phyloP scores from a whole-genome alignment of 2,797 vertebrate genomes.

The Orientallactaga sibirica region DNA sequence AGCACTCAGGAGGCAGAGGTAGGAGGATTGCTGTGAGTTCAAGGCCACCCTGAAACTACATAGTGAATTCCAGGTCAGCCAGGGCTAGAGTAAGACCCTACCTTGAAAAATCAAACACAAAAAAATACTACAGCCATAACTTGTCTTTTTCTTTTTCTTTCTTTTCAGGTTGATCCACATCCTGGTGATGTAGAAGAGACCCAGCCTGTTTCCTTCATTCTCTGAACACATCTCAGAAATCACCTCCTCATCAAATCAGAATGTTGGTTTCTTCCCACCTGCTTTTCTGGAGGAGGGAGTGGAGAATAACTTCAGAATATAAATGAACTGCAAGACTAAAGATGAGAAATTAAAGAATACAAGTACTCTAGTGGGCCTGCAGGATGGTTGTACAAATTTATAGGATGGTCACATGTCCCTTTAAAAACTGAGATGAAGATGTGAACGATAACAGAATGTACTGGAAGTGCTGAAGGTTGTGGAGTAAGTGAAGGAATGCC shows the following conservation, averaged over 20 bases:
- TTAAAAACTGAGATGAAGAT: background rate
- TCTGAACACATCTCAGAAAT: conserved; percentile 79
- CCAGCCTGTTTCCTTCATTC: conserved; percentile 85
- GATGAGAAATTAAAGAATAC: conserved; percentile 50
- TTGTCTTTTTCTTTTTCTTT: background rate
- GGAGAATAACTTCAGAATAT: background rate
- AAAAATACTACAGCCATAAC: background rate
- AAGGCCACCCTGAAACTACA: no score
- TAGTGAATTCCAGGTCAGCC: no score
- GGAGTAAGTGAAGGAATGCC: conserved; percentile 60
- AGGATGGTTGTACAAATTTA: conserved; percentile 31
- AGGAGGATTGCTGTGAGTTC: no score
- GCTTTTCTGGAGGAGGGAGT: conserved; percentile 64
- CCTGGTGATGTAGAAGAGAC: conserved; percentile 84
- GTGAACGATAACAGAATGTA: background rate
- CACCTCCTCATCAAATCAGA: conserved; percentile 70
- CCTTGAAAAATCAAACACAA: no score
- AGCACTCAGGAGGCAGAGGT: no score
- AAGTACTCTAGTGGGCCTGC: conserved; percentile 66
- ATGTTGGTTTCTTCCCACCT: conserved; percentile 70
- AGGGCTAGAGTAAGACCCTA: no score
- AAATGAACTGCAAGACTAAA: conserved; percentile 9
- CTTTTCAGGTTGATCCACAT: conserved; percentile 88
- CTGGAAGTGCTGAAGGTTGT: conserved; percentile 40
- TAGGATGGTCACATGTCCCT: background rate